These are phyloP conservation scores for Pao palembangensis DNA, from an alignment of 2,113 vertebrate genomes.

Conservation along the genomic window DNA sequence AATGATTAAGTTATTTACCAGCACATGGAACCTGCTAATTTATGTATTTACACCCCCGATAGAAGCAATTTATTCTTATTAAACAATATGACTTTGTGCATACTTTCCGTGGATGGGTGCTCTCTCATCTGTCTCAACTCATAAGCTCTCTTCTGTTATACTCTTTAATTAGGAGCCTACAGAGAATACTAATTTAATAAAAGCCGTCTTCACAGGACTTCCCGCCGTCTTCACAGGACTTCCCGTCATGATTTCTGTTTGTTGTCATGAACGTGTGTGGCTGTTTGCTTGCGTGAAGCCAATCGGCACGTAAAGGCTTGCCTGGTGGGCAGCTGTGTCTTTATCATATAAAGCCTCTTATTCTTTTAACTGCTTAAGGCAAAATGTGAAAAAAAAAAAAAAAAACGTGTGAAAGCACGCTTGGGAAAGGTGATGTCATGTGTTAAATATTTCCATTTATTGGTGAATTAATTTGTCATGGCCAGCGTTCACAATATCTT, in stretches of 20 bases:
- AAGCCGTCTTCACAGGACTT: slow-evolving; percentile 1
- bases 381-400: too few relatives aligned
- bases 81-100: not conserved
- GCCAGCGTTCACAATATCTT: too few relatives aligned
- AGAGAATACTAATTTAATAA: slow-evolving; percentile 4
- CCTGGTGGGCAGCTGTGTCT: slow-evolving; percentile 13
- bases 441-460: not conserved
- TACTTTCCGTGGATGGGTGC: not conserved
- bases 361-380: slow-evolving; percentile 5
- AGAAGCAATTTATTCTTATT: not conserved
- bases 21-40: too few relatives aligned
- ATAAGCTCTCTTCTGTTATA: not conserved
- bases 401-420: too few relatives aligned
- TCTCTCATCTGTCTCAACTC: slow-evolving; percentile 4
- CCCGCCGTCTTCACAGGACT: slow-evolving; percentile 3
- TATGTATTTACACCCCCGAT: not conserved
- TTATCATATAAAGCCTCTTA: slow-evolving; percentile 24
- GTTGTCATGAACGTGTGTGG: not conserved
- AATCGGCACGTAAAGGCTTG: slow-evolving; percentile 5
- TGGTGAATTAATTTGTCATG: too few relatives aligned
- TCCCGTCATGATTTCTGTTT: slow-evolving; percentile 3
- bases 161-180: slow-evolving; percentile 7
- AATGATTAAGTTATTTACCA: too few relatives aligned
- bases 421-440: not conserved
- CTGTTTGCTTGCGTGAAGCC: slow-evolving; percentile 1